Percentiles rank a stretch among this genome's conserved stretches.
Evolutionary conservation across 2,113 vertebrate species (phyloP).

Genomic region (Chloebia gouldiae): DNA sequence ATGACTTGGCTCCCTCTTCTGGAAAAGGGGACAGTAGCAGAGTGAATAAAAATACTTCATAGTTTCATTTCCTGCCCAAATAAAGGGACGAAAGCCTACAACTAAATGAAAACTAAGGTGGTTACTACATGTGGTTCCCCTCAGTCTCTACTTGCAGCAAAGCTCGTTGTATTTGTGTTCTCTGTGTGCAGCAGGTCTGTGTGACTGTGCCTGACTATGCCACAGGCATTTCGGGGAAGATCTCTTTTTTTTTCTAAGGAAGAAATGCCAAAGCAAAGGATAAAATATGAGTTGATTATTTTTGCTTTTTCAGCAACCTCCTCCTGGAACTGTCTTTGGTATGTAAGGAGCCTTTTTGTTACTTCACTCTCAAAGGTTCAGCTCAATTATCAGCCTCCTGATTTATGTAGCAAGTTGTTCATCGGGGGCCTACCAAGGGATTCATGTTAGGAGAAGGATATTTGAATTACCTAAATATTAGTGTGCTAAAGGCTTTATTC

Average conservation of each 20-base stretch:
- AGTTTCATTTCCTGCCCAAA: background rate
- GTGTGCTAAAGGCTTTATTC: background rate
- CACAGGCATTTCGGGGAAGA: background rate
- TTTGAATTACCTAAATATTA: background rate
- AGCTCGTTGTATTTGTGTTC: accelerated
- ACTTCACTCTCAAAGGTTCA: background rate
- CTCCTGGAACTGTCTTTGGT: background rate
- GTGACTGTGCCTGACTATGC: accelerated
- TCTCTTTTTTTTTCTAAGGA: background rate
- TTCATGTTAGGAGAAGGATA: background rate
- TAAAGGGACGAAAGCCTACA: background rate
- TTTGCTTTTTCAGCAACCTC: background rate
- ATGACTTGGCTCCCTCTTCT: slow-evolving; percentile 51
- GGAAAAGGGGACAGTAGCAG: background rate
- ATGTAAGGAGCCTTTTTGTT: background rate
- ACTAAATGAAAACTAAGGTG: background rate
- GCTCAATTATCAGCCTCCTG: background rate
- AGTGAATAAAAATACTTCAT: background rate
- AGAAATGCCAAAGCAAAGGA: background rate
- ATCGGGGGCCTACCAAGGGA: background rate
- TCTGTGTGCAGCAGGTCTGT: background rate
- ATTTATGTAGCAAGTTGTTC: background rate
- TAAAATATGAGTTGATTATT: background rate
- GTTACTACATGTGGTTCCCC: background rate
- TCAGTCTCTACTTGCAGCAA: background rate